phyloP scores from a whole-genome alignment of 2,797 vertebrate genomes.

The Tokudaia muenninki region DNA sequence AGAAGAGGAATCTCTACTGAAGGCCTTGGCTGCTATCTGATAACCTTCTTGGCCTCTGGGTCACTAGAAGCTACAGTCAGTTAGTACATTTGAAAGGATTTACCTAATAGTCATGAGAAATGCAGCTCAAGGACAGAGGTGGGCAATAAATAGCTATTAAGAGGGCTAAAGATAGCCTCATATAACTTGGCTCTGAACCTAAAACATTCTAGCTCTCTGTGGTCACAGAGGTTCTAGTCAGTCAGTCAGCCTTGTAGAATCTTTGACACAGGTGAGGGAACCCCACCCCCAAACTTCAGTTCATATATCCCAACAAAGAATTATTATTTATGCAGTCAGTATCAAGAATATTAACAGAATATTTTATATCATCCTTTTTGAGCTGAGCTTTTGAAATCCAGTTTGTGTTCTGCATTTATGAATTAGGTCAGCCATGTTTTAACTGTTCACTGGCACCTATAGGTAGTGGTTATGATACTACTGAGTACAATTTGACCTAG shows the following conservation, averaged over 20 bases:
- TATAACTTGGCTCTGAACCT: neutral
- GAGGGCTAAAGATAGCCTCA: neutral
- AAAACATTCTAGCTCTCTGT: neutral
- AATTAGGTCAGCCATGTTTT: neutral
- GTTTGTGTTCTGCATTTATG: neutral
- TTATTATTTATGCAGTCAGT: neutral
- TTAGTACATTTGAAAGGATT: neutral
- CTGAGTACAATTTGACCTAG: neutral
- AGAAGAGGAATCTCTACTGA: neutral
- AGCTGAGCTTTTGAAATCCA: neutral
- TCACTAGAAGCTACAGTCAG: neutral
- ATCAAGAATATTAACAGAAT: neutral
- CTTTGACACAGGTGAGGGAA: neutral
- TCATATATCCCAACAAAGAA: neutral
- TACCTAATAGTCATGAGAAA: neutral
- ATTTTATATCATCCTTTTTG: neutral
- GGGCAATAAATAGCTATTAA: too few species aligned
- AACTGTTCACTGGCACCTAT: rapidly evolving
- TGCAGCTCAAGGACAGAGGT: neutral
- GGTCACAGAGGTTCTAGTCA: neutral
- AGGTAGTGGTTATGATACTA: neutral
- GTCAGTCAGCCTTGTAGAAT: neutral
- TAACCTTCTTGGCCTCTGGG: neutral
- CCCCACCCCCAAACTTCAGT: neutral
- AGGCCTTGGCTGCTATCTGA: neutral